Conservation (phyloP, 2,113 vertebrate species). For the Bostrychus sinensis region DNA sequence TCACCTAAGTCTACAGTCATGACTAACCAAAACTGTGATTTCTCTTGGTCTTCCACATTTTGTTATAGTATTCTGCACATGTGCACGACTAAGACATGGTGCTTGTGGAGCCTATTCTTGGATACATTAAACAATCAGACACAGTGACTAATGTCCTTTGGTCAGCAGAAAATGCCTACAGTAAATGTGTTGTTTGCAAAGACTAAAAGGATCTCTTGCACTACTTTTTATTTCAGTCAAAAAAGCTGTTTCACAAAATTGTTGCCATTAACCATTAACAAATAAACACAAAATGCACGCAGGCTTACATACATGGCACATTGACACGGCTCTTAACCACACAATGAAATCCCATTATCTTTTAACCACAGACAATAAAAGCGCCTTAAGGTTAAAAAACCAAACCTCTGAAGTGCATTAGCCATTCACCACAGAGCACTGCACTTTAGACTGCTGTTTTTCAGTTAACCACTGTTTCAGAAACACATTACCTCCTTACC, state of each 20-base stretch:
- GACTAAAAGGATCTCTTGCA: not conserved
- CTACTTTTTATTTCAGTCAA: not conserved
- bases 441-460: slow-evolving; percentile 67
- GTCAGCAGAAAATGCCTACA: no score
- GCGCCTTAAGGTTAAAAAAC: slow-evolving; percentile 62
- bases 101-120: no score
- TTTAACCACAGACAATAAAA: slow-evolving; percentile 71
- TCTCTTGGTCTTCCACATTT: no score
- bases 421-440: slow-evolving; percentile 71
- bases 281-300: slow-evolving; percentile 12
- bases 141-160: no score
- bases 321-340: slow-evolving; percentile 54
- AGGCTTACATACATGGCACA: slow-evolving; percentile 31
- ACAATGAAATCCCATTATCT: slow-evolving; percentile 66
- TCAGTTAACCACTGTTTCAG: slow-evolving; percentile 72
- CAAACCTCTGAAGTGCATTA: slow-evolving; percentile 73
- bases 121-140: no score
- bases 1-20: no score
- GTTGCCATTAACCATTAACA: not conserved
- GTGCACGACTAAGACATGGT: no score
- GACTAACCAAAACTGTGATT: no score
- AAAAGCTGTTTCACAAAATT: not conserved
- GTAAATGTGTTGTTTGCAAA: no score
- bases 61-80: no score
- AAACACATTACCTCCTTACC: slow-evolving; percentile 64